Conservation (phyloP, 92 coral and sea anemone species). For the Zoanthus gigantus region DNA sequence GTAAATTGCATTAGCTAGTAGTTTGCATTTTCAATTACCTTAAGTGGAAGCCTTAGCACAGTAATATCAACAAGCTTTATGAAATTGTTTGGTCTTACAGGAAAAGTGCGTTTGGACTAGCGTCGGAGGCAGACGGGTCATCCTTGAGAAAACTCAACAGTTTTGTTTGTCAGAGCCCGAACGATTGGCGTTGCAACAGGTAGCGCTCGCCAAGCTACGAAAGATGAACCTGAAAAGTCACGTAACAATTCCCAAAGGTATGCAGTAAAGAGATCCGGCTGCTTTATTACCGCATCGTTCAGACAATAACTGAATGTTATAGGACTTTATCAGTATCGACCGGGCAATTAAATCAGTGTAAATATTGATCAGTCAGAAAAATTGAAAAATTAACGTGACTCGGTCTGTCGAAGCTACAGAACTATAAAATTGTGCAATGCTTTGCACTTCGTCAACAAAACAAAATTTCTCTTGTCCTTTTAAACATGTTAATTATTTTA, state of each 20-base stretch:
- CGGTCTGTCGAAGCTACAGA: neutral
- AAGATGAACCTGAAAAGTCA: slow-evolving; percentile 83
- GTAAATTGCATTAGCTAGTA: slow-evolving; percentile 61
- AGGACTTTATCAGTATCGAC: slow-evolving; percentile 19
- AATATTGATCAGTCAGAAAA: slow-evolving; percentile 2
- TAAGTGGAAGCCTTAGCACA: slow-evolving; percentile 52
- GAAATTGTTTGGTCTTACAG: slow-evolving; percentile 63
- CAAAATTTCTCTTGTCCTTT: neutral
- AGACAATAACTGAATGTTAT: neutral
- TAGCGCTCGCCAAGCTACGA: slow-evolving; percentile 87
- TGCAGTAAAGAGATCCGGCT: slow-evolving; percentile 8
- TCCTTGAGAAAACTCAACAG: slow-evolving; percentile 69
- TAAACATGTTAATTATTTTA: neutral
- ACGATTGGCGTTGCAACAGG: slow-evolving; percentile 90
- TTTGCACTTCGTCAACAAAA: neutral
- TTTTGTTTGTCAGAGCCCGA: slow-evolving; percentile 85
- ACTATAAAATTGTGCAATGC: neutral
- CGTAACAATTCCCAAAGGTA: slow-evolving; percentile 96
- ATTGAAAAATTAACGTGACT: slow-evolving; percentile 25
- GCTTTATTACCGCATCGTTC: neutral
- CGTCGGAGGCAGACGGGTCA: slow-evolving; percentile 83
- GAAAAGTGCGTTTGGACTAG: slow-evolving; percentile 91
- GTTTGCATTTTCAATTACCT: slow-evolving; percentile 87
- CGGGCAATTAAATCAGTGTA: slow-evolving; percentile 17
- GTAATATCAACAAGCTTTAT: slow-evolving; percentile 39